Base-by-base conservation (phyloP, 2,888 invertebrate species). In the Saturnia japonica region DNA sequence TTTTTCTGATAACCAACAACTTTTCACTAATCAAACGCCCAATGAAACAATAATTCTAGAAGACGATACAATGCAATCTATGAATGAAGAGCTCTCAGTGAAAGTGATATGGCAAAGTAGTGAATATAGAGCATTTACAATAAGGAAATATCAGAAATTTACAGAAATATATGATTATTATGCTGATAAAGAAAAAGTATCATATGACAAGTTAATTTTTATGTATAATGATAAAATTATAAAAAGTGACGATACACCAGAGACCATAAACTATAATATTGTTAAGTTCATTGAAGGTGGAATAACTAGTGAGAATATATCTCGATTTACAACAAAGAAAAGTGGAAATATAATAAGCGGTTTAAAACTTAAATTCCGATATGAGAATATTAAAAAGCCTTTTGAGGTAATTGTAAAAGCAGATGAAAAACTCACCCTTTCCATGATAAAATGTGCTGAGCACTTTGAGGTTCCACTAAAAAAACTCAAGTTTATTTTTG, bases 201-300 rank as follows among this genome's bases (percentile, higher is more conserved):
- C 77, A 25, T 68, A 78, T 0, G 86, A 91, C 42, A 89, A 89
- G 16, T 74, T 94, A 25, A 78, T 93, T 1, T 91, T 94, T 47
- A 90, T 83, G 0, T 91, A 90, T 60, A 89, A 93, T 0, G 88
- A 91, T 71, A 85, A 75, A 54, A 88, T 94, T 51, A 72, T 94
- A 1, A 87, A 85, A 68, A 81, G 84, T 0, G 84, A 89, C 0
- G 93, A 94, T 74, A 93, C 93, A 0, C 94, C 94, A 0, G 90
- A 90, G 1, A 80, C 87, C 0, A 91, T 94, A 40, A 75, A 84
- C 0, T 94, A 94, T 70, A 93, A 79, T 60, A 88, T 93, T 14
- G 90, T 81, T 0, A 91, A 93, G 68, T 93, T 94, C 72, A 94
- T 94, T 4, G 94, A 94, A 0, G 94, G 94, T 0, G 94, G 94